Conservation (phyloP, 1,140 invertebrate species). For the Trichonephila clavata region DNA sequence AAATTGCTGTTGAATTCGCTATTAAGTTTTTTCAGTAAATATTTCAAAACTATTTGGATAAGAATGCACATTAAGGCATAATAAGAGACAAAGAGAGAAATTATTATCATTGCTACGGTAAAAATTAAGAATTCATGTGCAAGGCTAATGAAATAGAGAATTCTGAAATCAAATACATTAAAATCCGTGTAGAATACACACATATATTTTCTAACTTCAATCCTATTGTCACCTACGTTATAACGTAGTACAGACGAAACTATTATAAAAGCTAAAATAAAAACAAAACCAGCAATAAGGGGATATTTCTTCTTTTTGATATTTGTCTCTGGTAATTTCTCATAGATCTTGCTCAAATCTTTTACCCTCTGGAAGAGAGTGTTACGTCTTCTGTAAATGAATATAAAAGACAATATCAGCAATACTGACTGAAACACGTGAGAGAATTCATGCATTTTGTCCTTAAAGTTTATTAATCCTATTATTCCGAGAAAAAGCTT, state of each 20-base stretch:
- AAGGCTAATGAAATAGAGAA: no score
- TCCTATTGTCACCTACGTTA: not conserved
- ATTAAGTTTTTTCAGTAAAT: not conserved
- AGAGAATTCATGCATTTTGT: no score
- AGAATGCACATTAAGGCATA: not conserved
- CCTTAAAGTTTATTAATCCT: no score
- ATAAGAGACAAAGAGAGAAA: not conserved
- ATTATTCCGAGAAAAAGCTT: no score
- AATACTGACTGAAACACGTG: not conserved
- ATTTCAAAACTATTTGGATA: no score
- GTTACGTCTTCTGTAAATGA: not conserved
- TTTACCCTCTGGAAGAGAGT: not conserved
- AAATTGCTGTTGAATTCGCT: not conserved
- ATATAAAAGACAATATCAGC: not conserved
- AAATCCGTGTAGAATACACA: no score
- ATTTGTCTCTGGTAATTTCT: not conserved
- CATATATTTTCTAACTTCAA: not conserved
- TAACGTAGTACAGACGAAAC: not conserved
- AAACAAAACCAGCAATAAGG: not conserved
- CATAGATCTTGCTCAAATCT: not conserved
- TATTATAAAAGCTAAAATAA: not conserved
- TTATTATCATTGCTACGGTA: no score
- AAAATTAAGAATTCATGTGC: no score
- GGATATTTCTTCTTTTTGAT: not conserved
- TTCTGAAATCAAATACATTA: no score